A percentile compares a stretch with the other conserved stretches of the same genome.
Evolutionary conservation across 1,140 invertebrate species (phyloP).

Genomic region (Meteorus sp.): DNA sequence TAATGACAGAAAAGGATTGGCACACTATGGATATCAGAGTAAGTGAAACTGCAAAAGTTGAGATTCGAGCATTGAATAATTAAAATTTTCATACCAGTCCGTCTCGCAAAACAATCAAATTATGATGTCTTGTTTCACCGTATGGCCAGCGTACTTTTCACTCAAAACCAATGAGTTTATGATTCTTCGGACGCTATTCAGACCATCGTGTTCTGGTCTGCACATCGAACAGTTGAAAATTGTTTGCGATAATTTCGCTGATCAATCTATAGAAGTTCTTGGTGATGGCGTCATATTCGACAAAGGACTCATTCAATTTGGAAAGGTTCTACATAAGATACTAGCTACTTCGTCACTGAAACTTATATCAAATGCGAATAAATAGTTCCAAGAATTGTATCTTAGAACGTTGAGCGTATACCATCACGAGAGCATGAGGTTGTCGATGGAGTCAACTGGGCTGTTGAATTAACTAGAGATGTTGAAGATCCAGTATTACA

Average conservation of each 20-base stretch:
- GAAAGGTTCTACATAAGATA: conserved; percentile 15
- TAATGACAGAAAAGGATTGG: conserved; percentile 50
- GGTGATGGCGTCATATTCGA: conserved; percentile 42
- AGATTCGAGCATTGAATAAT: not conserved
- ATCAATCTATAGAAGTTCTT: conserved; percentile 39
- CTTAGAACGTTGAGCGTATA: no score
- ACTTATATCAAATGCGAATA: not conserved
- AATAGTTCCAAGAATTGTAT: not conserved
- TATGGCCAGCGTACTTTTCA: conserved; percentile 42
- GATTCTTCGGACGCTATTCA: conserved; percentile 35
- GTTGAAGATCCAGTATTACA: no score
- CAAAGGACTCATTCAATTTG: conserved; percentile 29
- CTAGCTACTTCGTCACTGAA: no score
- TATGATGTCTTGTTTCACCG: conserved; percentile 34
- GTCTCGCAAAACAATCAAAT: conserved; percentile 31
- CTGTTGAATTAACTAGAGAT: no score
- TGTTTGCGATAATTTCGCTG: conserved; percentile 39
- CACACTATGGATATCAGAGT: conserved; percentile 40
- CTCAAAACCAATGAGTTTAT: conserved; percentile 35
- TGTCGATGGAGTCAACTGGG: no score
- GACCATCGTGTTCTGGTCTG: conserved; percentile 37
- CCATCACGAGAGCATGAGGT: no score
- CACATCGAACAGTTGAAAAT: conserved; percentile 44
- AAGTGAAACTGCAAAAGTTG: conserved; percentile 1
- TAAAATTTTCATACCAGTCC: conserved; percentile 31